These are phyloP conservation scores for Pedicia rivosa DNA, from an alignment of 2,888 invertebrate genomes.

Conservation along the genomic window DNA sequence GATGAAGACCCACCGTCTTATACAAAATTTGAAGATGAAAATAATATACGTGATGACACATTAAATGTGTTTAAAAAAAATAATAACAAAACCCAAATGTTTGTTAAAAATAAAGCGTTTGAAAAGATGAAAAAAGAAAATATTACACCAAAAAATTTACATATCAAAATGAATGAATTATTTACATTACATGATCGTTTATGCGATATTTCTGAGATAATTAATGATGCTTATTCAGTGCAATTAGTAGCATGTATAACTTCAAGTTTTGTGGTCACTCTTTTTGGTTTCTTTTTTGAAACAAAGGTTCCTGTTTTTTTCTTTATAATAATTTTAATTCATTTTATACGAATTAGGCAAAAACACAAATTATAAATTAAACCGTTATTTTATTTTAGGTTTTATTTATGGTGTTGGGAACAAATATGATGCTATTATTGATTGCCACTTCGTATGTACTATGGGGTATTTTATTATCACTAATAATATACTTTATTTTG, in stretches of 20 bases:
- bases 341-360: not conserved
- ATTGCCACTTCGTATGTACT: constrained; percentile 22
- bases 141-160: constrained; percentile 8
- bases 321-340: not conserved
- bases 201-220: constrained; percentile 22
- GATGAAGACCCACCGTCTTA: constrained; percentile 4
- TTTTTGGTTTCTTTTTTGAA: constrained; percentile 27
- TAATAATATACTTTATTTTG: constrained; percentile 24
- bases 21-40: not conserved
- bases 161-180: constrained; percentile 20
- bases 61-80: not conserved
- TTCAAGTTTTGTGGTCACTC: constrained; percentile 24
- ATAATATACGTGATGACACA: not conserved
- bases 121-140: not conserved
- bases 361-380: not conserved
- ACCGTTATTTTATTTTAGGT: constrained; percentile 7
- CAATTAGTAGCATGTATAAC: constrained; percentile 28
- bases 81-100: not conserved
- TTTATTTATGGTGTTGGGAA: constrained; percentile 22
- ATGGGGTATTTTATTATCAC: constrained; percentile 21
- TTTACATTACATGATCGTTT: constrained; percentile 28
- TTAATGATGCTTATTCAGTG: constrained; percentile 23
- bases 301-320: constrained; percentile 21
- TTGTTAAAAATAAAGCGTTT: not conserved
- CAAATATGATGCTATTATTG: constrained; percentile 20